Evolutionary conservation across 2,113 vertebrate genomes (phyloP).

Genomic region (Mixornis gularis): DNA sequence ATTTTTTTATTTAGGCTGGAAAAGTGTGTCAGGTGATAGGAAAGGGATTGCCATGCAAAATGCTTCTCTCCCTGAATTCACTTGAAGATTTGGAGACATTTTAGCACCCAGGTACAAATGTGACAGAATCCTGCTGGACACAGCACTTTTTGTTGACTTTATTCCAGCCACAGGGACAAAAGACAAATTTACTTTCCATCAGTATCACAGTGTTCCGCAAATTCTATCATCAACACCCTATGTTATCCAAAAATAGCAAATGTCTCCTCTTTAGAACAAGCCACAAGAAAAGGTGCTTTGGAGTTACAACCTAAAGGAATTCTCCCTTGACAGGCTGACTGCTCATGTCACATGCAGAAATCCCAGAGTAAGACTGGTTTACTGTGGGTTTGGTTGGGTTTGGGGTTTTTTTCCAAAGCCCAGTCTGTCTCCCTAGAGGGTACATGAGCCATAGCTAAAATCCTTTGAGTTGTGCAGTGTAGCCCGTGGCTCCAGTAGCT

Average conservation of each 20-base stretch:
- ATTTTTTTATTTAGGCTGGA: neutral
- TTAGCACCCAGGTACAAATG: neutral
- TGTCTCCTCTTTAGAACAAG: neutral
- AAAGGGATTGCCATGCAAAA: neutral
- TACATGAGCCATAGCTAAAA: neutral
- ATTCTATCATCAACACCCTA: neutral
- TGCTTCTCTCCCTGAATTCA: neutral
- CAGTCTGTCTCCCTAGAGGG: neutral
- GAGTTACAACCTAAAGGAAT: neutral
- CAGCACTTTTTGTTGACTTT: neutral
- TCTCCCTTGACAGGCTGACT: neutral
- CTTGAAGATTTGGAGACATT: neutral
- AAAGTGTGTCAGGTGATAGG: neutral
- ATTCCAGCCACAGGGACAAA: neutral
- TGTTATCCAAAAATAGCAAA: neutral
- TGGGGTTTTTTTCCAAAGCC: neutral
- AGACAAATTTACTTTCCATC: neutral
- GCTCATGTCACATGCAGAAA: neutral
- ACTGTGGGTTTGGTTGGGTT: neutral
- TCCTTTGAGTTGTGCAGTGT: neutral
- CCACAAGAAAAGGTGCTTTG: neutral
- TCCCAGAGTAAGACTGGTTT: neutral
- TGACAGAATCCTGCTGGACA: neutral
- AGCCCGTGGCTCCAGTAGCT: neutral
- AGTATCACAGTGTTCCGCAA: neutral